A percentile compares a stretch with the other conserved stretches of the same genome.
phyloP scores from a whole-genome alignment of 2,797 vertebrate genomes.

The Argentina silus region DNA sequence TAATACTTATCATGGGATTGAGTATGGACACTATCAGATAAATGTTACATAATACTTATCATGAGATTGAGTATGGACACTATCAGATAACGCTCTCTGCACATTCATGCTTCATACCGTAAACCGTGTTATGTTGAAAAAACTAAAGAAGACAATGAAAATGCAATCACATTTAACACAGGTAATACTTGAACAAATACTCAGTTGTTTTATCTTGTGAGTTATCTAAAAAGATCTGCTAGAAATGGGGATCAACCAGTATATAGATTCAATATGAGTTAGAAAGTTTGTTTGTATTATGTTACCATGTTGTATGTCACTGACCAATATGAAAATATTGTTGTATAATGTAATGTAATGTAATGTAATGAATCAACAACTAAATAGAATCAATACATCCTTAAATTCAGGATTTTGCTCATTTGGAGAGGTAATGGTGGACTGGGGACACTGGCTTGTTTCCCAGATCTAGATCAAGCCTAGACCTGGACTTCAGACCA shows the following conservation, averaged over 20 bases:
- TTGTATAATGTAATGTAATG: no score
- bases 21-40: background rate
- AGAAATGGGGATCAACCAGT: no score
- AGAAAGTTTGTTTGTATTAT: background rate
- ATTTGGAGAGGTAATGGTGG: background rate
- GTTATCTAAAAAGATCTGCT: background rate
- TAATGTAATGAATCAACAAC: background rate
- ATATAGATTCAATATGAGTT: background rate
- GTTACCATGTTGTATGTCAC: background rate
- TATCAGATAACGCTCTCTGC: no score
- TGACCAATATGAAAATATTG: background rate
- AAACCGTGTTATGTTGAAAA: no score
- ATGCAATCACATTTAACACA: background rate
- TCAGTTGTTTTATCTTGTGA: background rate
- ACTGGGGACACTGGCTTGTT: background rate
- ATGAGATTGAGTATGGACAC: no score
- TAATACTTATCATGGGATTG: no score
- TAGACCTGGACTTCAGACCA: no score
- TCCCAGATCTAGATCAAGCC: no score
- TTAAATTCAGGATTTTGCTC: background rate
- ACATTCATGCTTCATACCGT: no score
- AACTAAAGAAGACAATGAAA: no score
- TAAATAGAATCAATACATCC: slow-evolving; percentile 1
- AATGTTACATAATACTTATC: no score
- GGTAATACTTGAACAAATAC: background rate